Percentiles rank a stretch among this genome's conserved stretches.
These are phyloP conservation scores for Cacatua alba DNA, from an alignment of 2,113 vertebrate species.

Conservation along the genomic window DNA sequence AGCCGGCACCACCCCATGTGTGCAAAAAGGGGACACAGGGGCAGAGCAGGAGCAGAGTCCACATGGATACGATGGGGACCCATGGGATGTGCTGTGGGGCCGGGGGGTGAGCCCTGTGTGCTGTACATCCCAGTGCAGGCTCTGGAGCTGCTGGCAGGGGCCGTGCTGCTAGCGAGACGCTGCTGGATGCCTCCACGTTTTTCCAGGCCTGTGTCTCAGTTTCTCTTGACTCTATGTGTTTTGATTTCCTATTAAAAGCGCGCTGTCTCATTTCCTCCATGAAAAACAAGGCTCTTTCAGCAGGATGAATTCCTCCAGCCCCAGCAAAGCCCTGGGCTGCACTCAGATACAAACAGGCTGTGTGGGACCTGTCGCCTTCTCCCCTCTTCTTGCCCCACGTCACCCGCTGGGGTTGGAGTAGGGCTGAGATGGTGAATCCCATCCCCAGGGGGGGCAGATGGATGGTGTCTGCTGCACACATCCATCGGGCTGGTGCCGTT, in stretches of 20 bases:
- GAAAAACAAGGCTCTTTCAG: constrained; percentile 45
- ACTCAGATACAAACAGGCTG: background rate
- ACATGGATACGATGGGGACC: rapidly evolving
- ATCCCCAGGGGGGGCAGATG: background rate
- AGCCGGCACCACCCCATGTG: rapidly evolving
- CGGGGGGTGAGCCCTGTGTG: background rate
- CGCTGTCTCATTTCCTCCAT: constrained; percentile 41
- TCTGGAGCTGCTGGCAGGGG: constrained; percentile 39
- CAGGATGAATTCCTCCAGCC: background rate
- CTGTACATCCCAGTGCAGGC: background rate
- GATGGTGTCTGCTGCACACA: background rate
- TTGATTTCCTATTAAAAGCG: constrained; percentile 47
- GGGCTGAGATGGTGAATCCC: background rate
- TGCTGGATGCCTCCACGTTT: background rate
- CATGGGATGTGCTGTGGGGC: background rate
- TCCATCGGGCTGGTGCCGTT: background rate
- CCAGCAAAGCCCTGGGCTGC: background rate
- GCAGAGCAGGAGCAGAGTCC: background rate
- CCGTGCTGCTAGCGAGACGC: constrained; percentile 33
- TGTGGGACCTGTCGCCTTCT: background rate
- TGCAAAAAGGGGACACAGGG: rapidly evolving
- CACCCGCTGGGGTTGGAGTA: background rate
- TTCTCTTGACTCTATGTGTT: constrained; percentile 26
- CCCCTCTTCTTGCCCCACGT: background rate
- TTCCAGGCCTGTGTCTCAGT: constrained; percentile 41